phyloP scores from a whole-genome alignment of 1,140 invertebrate genomes.

The Hestina assimilis region DNA sequence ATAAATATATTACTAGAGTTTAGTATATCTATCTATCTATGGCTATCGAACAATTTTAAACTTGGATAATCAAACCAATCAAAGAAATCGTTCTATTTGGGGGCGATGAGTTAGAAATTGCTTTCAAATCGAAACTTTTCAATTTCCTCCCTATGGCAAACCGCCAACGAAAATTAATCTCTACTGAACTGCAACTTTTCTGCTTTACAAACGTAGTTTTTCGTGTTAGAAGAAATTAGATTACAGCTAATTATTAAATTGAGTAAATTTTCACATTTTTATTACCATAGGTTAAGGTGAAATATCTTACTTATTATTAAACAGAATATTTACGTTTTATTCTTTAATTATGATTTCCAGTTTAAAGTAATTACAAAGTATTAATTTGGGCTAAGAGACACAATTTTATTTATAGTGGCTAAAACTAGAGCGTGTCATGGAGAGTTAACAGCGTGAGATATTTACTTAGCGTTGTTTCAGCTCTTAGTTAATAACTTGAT shows the following conservation, averaged over 20 bases:
- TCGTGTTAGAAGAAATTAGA: not conserved
- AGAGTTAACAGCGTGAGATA: not conserved
- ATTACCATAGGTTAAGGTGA: too few species aligned
- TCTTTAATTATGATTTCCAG: too few species aligned
- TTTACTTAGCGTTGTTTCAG: not conserved
- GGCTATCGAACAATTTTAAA: not conserved
- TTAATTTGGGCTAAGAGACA: not conserved
- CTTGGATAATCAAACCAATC: slow-evolving; percentile 14
- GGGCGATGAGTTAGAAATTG: slow-evolving; percentile 25
- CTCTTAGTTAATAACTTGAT: not conserved
- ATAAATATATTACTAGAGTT: too few species aligned
- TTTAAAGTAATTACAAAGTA: too few species aligned
- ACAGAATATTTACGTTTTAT: too few species aligned
- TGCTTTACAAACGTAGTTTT: not conserved
- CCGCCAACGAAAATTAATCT: slow-evolving; percentile 20
- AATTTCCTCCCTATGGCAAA: slow-evolving; percentile 25
- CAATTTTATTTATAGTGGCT: not conserved
- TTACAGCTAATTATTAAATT: slow-evolving; percentile 8
- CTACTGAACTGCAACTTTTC: slow-evolving; percentile 8
- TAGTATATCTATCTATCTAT: too few species aligned
- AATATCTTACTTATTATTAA: too few species aligned
- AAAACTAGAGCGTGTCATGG: not conserved
- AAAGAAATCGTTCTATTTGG: slow-evolving; percentile 22
- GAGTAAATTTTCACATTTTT: too few species aligned
- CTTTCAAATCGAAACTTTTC: slow-evolving; percentile 30